Evolutionary conservation across 2,888 invertebrate genomes (phyloP).

Genomic region (Cheilosia variabilis): DNA sequence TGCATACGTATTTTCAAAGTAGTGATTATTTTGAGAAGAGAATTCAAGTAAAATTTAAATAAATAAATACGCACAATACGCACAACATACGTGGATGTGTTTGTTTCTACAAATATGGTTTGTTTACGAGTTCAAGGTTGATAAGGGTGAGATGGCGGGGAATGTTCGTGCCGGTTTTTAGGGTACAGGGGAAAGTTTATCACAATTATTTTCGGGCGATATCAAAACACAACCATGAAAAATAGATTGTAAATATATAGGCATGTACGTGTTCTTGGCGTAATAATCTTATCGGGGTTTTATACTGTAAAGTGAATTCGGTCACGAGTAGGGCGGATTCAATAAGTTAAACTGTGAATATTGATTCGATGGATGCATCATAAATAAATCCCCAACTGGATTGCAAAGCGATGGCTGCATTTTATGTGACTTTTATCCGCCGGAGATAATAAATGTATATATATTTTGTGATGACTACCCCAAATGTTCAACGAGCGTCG

Average conservation of each 20-base stretch:
- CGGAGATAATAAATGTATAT: too few relatives aligned
- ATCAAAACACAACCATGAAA: not conserved
- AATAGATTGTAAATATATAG: not conserved
- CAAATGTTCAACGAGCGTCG: too few relatives aligned
- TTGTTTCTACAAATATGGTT: not conserved
- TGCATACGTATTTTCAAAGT: not conserved
- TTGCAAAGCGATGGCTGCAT: too few relatives aligned
- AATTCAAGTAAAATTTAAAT: not conserved
- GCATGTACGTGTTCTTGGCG: not conserved
- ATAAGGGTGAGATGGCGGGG: not conserved
- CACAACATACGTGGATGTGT: not conserved
- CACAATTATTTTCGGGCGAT: not conserved
- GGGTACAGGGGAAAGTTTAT: not conserved
- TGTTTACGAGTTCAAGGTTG: constrained; percentile 7
- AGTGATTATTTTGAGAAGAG: constrained; percentile 8
- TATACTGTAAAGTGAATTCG: not conserved
- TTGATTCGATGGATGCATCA: too few relatives aligned
- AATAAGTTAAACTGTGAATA: too few relatives aligned
- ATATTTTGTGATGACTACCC: too few relatives aligned
- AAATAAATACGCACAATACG: not conserved
- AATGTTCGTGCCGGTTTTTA: not conserved
- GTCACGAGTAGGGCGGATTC: not conserved
- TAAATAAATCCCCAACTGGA: too few relatives aligned
- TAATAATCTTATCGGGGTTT: not conserved
- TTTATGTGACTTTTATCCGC: not conserved